A percentile compares a stretch with the other conserved stretches of the same genome.
phyloP scores from a whole-genome alignment of 2,113 vertebrate genomes.

The Cromileptes altivelis region DNA sequence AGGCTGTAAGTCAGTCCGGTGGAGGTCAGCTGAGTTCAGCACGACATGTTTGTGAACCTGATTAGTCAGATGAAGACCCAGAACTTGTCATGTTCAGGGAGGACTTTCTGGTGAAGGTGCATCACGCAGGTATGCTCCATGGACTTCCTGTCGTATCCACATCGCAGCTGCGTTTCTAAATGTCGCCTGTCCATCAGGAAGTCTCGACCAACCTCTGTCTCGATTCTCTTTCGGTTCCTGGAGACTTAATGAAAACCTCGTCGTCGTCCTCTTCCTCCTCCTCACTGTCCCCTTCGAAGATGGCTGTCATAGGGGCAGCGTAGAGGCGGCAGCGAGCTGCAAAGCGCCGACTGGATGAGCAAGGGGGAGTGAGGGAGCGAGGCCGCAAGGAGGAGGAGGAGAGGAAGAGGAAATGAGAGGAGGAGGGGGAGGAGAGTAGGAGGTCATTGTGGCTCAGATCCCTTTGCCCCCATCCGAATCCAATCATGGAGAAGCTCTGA shows the following conservation, averaged over 20 bases:
- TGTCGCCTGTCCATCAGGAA: conserved; percentile 4
- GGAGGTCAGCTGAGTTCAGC: not conserved
- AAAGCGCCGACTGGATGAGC: conserved; percentile 91
- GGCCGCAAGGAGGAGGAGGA: conserved; percentile 26
- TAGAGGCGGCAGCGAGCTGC: conserved; percentile 88
- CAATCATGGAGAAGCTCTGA: conserved; percentile 29
- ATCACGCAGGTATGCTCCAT: no score
- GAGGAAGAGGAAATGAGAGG: conserved; percentile 24
- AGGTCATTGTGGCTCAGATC: conserved; percentile 36
- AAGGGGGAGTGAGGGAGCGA: conserved; percentile 91
- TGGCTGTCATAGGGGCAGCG: conserved; percentile 94
- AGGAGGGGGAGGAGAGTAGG: conserved; percentile 85
- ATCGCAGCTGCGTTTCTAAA: not conserved
- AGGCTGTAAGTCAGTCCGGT: not conserved
- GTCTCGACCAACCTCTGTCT: conserved; percentile 21
- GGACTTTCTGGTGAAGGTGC: not conserved
- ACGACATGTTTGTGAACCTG: not conserved
- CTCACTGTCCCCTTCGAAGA: conserved; percentile 91
- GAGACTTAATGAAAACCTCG: conserved; percentile 15
- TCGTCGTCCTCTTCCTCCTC: conserved; percentile 68
- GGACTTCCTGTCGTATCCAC: no score
- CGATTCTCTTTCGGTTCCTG: not conserved
- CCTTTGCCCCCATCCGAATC: conserved; percentile 13
- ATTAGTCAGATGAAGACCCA: not conserved
- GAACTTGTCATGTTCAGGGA: not conserved